Base-by-base conservation (phyloP, 2,888 invertebrate species). In the Dasypogon diadema region DNA sequence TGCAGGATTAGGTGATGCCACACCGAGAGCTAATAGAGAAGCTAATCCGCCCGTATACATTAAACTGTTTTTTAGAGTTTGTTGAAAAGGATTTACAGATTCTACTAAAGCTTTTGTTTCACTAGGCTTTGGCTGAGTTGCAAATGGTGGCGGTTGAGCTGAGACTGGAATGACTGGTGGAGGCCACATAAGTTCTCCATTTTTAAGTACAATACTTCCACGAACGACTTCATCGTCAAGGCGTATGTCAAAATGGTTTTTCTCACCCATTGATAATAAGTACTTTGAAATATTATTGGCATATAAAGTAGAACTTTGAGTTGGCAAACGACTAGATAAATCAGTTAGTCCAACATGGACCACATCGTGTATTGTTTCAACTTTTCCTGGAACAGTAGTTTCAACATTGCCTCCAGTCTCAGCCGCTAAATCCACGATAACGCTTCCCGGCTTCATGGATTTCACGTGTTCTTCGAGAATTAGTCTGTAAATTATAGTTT, bases 201-300 rank as follows among this genome's bases (percentile, higher is more conserved):
- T 88, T 77, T 93, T 89, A 51, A 95, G 87, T 54, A 96, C 89
- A 78, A 95, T 92, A 60, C 93, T 91, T 0, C 96, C 96, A 21
- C 96, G 88, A 0, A 94, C 92, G 65, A 96, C 96, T 84, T 96
- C 96, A 85, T 96, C 96, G 79, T 92, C 90, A 77, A 95, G 85
- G 85, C 95, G 92, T 75, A 96, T 90, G 84, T 92, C 85, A 86
- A 92, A 96, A 83, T 93, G 92, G 80, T 95, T 91, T 79, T 94
- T 89, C 76, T 91, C 90, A 14, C 81, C 80, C 22, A 80, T 80
- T 34, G 80, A 81, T 1, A 96, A 86, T 6, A 96, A 86, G 80
- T 96, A 92, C 82, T 96, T 96, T 16, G 94, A 93, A 80, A 96
- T 94, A 83, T 96, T 96, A 85, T 96, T 96, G n/a, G 93, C 94